These are phyloP conservation scores for Coryphaenoides rupestris DNA, from an alignment of 2,113 vertebrate species.

Conservation along the genomic window DNA sequence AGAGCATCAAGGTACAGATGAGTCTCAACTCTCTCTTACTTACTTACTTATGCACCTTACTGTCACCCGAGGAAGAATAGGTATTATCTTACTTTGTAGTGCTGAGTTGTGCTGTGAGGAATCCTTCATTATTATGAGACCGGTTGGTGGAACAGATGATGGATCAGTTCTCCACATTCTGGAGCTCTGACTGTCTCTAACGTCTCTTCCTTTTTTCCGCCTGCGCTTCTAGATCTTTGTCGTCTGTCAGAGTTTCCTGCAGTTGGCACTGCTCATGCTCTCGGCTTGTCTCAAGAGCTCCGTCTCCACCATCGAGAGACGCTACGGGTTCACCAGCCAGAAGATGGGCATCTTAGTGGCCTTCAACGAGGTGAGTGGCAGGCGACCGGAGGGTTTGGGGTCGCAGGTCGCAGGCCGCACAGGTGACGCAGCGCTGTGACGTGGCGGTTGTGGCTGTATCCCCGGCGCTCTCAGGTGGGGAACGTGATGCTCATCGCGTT, in stretches of 20 bases:
- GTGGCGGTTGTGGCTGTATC: background rate
- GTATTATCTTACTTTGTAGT: background rate
- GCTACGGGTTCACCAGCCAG: conserved; percentile 90
- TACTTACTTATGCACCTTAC: background rate
- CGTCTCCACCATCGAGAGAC: conserved; percentile 90
- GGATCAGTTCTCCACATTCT: background rate
- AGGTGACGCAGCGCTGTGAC: background rate
- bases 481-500: conserved; percentile 89
- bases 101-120: background rate
- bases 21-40: background rate
- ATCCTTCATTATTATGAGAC: background rate
- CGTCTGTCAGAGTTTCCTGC: conserved; percentile 87
- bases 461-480: conserved; percentile 81
- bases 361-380: conserved; percentile 84
- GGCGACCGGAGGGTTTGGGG: background rate
- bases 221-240: conserved; percentile 81
- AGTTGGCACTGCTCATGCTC: conserved; percentile 85
- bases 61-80: background rate
- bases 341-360: conserved; percentile 83
- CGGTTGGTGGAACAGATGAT: background rate
- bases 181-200: background rate
- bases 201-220: background rate
- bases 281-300: conserved; percentile 93
- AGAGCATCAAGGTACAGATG: conserved; percentile 70
- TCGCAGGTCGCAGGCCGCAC: no score